Evolutionary conservation across 2,797 vertebrate genomes (phyloP).

Genomic region (Manis javanica): DNA sequence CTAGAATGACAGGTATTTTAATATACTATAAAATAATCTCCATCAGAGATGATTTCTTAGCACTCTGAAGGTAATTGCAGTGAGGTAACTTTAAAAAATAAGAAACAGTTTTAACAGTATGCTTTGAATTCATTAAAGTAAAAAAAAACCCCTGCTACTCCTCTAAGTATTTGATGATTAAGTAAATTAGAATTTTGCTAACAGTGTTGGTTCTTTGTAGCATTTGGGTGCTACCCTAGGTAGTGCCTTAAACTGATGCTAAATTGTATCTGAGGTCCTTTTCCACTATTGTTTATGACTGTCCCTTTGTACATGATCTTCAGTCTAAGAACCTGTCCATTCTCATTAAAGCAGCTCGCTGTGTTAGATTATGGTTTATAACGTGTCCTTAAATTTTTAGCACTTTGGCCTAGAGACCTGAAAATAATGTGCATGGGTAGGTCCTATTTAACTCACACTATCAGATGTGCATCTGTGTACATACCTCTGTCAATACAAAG

Average conservation of each 20-base stretch:
- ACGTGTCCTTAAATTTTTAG: background rate
- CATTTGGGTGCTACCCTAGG: background rate
- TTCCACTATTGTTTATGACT: background rate
- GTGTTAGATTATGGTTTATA: background rate
- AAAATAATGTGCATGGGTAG: background rate
- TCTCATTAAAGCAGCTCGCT: background rate
- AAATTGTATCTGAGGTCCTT: background rate
- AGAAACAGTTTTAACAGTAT: background rate
- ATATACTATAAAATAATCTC: background rate
- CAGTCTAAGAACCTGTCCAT: background rate
- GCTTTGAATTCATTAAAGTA: background rate
- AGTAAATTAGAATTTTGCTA: background rate
- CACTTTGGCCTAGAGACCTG: background rate
- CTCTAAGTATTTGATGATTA: background rate
- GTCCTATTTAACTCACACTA: background rate
- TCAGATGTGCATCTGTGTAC: background rate
- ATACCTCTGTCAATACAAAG: background rate
- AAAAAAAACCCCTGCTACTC: background rate
- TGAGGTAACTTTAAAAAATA: background rate
- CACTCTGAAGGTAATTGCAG: background rate
- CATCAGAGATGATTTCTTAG: background rate
- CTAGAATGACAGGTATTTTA: slow-evolving; percentile 14
- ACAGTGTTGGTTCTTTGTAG: background rate
- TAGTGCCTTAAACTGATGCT: background rate
- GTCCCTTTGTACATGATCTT: background rate